Percentiles rank a stretch among this genome's conserved stretches.
Evolutionary conservation across 2,113 vertebrate genomes (phyloP).

Genomic region (Malurus elegans): DNA sequence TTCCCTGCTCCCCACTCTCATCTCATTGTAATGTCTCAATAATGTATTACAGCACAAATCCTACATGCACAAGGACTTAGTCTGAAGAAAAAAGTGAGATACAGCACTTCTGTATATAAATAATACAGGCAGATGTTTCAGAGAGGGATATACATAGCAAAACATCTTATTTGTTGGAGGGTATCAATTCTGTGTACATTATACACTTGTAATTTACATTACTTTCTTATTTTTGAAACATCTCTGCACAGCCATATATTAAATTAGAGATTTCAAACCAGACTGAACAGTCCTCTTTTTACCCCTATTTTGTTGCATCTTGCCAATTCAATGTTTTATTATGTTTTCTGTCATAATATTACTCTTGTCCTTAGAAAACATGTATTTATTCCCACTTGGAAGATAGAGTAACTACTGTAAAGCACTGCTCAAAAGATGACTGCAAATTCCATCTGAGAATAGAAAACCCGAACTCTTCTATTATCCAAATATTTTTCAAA

Average conservation of each 20-base stretch:
- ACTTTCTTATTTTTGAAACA: conserved; percentile 34
- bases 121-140: not conserved
- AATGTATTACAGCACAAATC: not conserved
- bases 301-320: conserved; percentile 61
- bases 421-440: conserved; percentile 66
- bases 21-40: not conserved
- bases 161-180: not conserved
- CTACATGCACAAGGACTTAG: not conserved
- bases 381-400: conserved; percentile 71
- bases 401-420: conserved; percentile 58
- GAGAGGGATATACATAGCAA: not conserved
- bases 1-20: not conserved
- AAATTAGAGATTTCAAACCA: conserved; percentile 67
- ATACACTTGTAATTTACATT: conserved; percentile 17
- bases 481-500: conserved; percentile 71
- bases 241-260: conserved; percentile 1
- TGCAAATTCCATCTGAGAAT: conserved; percentile 55
- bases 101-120: not conserved
- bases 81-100: not conserved
- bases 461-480: conserved; percentile 64
- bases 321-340: conserved; percentile 70
- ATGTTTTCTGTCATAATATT: conserved; percentile 76
- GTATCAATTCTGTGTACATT: not conserved
- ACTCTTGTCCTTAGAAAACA: conserved; percentile 70
- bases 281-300: conserved; percentile 65